phyloP scores from a whole-genome alignment of 2,113 vertebrate genomes.

The Onychorhynchus coronatus region DNA sequence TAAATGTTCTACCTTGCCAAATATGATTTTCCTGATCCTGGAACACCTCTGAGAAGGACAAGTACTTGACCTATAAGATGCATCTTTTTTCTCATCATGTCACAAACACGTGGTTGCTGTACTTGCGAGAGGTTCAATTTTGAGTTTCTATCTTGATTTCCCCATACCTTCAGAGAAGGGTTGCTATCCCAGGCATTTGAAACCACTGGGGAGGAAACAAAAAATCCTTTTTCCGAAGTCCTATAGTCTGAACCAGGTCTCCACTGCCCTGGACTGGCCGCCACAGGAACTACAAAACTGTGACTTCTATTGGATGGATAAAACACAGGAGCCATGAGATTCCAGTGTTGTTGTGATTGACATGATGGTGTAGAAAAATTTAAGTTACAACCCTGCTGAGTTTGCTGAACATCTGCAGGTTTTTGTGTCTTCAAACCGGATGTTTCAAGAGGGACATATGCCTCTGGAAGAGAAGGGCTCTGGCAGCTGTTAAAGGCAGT shows the following conservation, averaged over 20 bases:
- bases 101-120: conserved; percentile 53
- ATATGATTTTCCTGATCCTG: conserved; percentile 94
- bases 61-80: conserved; percentile 82
- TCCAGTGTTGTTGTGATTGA: conserved; percentile 74
- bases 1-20: conserved; percentile 85
- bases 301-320: conserved; percentile 70
- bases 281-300: conserved; percentile 85
- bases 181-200: conserved; percentile 65
- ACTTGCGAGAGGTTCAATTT: conserved; percentile 51
- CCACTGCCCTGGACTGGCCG: conserved; percentile 73
- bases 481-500: conserved; percentile 4
- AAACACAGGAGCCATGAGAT: conserved; percentile 79
- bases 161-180: conserved; percentile 77
- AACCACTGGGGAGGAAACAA: conserved; percentile 53
- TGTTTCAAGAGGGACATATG: neutral
- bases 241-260: conserved; percentile 18
- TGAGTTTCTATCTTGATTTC: conserved; percentile 62
- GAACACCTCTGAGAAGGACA: conserved; percentile 91
- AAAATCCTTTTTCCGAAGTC: conserved; percentile 46
- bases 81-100: conserved; percentile 74
- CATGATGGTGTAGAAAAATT: neutral
- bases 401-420: conserved; percentile 23
- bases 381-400: conserved; percentile 14
- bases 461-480: conserved; percentile 4
- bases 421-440: conserved; percentile 39